Evolutionary conservation across 2,888 invertebrate species (phyloP).

Genomic region (Protodeltote pygarga): DNA sequence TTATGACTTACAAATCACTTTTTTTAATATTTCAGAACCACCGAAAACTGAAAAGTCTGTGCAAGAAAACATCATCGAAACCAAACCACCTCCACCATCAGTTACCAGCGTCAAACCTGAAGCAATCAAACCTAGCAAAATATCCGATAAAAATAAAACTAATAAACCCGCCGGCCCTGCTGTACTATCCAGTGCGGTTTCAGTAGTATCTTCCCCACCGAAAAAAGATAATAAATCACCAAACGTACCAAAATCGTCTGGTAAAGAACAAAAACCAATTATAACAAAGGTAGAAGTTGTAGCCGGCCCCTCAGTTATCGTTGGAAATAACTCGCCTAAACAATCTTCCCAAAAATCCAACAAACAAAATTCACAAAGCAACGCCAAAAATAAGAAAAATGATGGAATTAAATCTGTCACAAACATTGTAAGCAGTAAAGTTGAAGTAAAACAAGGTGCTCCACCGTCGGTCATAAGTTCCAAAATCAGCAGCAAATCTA

Average conservation of each 20-base stretch:
- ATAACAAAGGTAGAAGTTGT: slow-evolving; percentile 87
- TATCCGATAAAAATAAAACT: slow-evolving; percentile 72
- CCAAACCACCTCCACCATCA: slow-evolving; percentile 78
- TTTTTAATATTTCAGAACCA: slow-evolving; percentile 69
- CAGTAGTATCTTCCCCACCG: slow-evolving; percentile 72
- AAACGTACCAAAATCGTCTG: slow-evolving; percentile 78
- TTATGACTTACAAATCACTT: slow-evolving; percentile 18
- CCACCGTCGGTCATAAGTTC: slow-evolving; percentile 67
- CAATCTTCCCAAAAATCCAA: slow-evolving; percentile 62
- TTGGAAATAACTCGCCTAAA: slow-evolving; percentile 72
- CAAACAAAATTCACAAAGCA: slow-evolving; percentile 64
- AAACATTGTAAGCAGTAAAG: slow-evolving; percentile 78
- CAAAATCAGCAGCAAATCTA: slow-evolving; percentile 84
- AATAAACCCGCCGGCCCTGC: slow-evolving; percentile 72
- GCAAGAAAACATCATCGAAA: slow-evolving; percentile 82
- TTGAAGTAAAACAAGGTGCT: slow-evolving; percentile 80
- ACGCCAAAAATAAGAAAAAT: slow-evolving; percentile 67
- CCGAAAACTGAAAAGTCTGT: slow-evolving; percentile 77
- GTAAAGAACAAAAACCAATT: slow-evolving; percentile 79
- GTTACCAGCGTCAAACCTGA: slow-evolving; percentile 75
- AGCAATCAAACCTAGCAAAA: slow-evolving; percentile 80
- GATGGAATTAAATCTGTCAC: slow-evolving; percentile 73
- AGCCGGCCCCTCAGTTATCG: slow-evolving; percentile 81
- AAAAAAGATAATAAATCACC: slow-evolving; percentile 80
- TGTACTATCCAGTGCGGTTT: slow-evolving; percentile 74